Evolutionary conservation across 2,113 vertebrate species (phyloP).

Genomic region (Pedionomus torquatus): DNA sequence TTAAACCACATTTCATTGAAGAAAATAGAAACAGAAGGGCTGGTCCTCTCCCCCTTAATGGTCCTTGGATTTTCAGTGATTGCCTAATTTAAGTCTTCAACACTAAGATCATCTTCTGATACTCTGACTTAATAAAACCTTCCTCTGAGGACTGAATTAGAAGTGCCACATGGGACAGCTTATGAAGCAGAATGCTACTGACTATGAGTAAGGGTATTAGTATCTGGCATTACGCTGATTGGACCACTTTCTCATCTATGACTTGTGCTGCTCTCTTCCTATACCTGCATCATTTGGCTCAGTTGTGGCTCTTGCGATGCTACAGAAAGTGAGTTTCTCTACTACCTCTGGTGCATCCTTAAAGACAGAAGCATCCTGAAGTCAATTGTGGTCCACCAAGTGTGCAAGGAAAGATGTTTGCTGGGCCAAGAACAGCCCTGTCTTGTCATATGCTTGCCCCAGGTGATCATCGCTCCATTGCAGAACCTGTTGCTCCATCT

Average conservation of each 20-base stretch:
- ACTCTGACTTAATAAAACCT: slow-evolving; percentile 27
- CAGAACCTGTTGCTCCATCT: neutral
- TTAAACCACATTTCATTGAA: slow-evolving; percentile 33
- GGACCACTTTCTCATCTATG: neutral
- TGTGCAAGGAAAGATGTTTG: neutral
- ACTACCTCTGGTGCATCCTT: neutral
- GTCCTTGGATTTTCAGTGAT: slow-evolving; percentile 3
- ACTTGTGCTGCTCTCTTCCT: neutral
- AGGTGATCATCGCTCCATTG: accelerated
- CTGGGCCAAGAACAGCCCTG: neutral
- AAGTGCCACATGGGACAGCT: neutral
- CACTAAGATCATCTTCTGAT: slow-evolving; percentile 23
- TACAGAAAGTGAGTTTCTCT: neutral
- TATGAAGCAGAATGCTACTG: slow-evolving; percentile 39
- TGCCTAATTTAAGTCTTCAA: slow-evolving; percentile 45
- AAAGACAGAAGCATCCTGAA: neutral
- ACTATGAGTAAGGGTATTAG: slow-evolving; percentile 25
- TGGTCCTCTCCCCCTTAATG: neutral
- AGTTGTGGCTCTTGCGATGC: accelerated
- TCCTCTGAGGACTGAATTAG: neutral
- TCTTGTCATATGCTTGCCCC: neutral
- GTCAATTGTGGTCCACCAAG: neutral
- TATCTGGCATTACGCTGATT: neutral
- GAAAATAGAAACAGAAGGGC: slow-evolving; percentile 40
- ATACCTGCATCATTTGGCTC: accelerated